Evolutionary conservation across 2,113 vertebrate genomes (phyloP).

Genomic region (Nicator chloris): DNA sequence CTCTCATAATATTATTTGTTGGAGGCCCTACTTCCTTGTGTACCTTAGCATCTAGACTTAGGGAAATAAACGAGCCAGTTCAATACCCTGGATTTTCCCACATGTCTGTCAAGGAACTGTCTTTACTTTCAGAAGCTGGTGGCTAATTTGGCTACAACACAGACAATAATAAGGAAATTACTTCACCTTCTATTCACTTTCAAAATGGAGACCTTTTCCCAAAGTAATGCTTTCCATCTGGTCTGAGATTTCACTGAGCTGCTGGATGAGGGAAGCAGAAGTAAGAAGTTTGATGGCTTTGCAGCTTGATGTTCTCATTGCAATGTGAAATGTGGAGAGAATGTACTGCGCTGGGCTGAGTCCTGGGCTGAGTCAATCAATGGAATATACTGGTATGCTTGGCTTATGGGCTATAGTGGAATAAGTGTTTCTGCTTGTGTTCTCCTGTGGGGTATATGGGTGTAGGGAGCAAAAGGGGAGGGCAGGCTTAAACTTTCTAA

Average conservation of each 20-base stretch:
- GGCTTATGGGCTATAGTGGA: background rate
- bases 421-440: background rate
- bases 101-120: background rate
- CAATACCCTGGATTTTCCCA: background rate
- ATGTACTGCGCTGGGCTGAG: accelerated
- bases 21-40: background rate
- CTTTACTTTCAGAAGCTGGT: background rate
- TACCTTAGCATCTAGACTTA: background rate
- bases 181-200: background rate
- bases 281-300: background rate
- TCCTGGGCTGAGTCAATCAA: background rate
- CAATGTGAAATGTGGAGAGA: background rate
- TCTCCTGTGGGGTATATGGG: background rate
- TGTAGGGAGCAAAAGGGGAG: background rate
- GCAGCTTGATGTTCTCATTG: background rate
- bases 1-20: background rate
- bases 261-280: background rate
- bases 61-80: background rate
- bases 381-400: background rate
- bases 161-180: background rate
- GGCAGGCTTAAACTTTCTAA: background rate
- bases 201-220: background rate
- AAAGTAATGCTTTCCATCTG: background rate
- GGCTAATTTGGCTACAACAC: background rate
- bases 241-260: background rate